phyloP scores from a whole-genome alignment of 2,888 invertebrate species.

The Arge pagana region DNA sequence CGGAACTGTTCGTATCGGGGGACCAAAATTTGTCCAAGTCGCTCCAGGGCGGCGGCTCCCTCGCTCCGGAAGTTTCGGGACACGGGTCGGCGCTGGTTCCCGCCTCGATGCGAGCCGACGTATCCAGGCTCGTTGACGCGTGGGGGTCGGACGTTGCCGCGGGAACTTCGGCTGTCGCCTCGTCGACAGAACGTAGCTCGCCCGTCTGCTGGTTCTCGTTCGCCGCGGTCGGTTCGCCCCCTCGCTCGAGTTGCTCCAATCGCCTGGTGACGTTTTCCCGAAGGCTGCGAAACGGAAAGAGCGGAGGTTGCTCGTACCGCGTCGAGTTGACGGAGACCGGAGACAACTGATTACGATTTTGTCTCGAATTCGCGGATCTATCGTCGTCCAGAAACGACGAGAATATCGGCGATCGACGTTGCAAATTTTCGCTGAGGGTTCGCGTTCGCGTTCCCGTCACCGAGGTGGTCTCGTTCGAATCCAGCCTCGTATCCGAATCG shows the following conservation, averaged over 20 bases:
- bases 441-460: slow-evolving; percentile 26
- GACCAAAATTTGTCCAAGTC: too few relatives aligned
- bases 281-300: slow-evolving; percentile 45
- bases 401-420: slow-evolving; percentile 1
- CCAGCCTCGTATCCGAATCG: slow-evolving; percentile 33
- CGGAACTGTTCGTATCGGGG: not conserved
- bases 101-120: too few relatives aligned
- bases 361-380: not conserved
- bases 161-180: too few relatives aligned
- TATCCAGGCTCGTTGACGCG: too few relatives aligned
- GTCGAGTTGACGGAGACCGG: slow-evolving; percentile 43
- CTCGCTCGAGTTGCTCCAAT: slow-evolving; percentile 28
- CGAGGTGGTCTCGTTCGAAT: slow-evolving; percentile 23
- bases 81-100: too few relatives aligned
- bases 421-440: slow-evolving; percentile 23
- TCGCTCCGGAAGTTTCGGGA: too few relatives aligned
- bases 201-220: not conserved
- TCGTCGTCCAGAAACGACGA: not conserved
- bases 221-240: not conserved
- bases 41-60: too few relatives aligned
- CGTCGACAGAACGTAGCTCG: too few relatives aligned
- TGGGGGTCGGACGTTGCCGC: too few relatives aligned
- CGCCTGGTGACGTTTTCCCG: slow-evolving; percentile 40
- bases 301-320: slow-evolving; percentile 44
- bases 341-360: slow-evolving; percentile 38